Evolutionary conservation across 2,113 vertebrate species (phyloP).

Genomic region (Poecile atricapillus): DNA sequence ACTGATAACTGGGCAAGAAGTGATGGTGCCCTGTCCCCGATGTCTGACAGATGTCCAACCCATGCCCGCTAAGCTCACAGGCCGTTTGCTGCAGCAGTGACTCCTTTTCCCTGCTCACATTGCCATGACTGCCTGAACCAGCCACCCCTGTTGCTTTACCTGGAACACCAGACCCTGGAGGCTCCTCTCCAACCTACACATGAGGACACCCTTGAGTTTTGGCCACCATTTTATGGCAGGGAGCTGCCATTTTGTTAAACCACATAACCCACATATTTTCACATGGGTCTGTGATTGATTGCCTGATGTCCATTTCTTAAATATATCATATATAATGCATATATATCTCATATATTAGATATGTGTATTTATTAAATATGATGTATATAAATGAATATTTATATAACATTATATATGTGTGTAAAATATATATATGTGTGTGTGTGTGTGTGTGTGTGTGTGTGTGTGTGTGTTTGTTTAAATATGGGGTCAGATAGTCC

Average conservation of each 20-base stretch:
- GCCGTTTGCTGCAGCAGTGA: background rate
- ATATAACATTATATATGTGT: no score
- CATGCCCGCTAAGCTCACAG: background rate
- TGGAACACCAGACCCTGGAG: accelerated
- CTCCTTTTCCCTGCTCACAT: accelerated
- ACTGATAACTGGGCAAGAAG: background rate
- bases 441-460: no score
- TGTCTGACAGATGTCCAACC: background rate
- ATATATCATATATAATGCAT: background rate
- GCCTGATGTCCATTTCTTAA: background rate
- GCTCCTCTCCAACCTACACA: background rate
- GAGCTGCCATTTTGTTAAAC: background rate
- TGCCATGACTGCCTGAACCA: background rate
- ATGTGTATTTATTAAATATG: background rate
- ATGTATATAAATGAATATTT: background rate
- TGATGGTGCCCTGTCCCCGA: accelerated
- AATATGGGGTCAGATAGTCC: background rate
- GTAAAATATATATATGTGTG: no score
- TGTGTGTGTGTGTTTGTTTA: background rate
- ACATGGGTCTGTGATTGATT: background rate
- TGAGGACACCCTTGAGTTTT: accelerated
- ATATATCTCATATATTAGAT: no score
- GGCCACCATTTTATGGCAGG: background rate
- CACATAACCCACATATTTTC: background rate
- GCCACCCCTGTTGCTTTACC: accelerated